These are phyloP conservation scores for Drosophila ercepeae DNA, from an alignment of 1,140 invertebrate species.

Conservation along the genomic window DNA sequence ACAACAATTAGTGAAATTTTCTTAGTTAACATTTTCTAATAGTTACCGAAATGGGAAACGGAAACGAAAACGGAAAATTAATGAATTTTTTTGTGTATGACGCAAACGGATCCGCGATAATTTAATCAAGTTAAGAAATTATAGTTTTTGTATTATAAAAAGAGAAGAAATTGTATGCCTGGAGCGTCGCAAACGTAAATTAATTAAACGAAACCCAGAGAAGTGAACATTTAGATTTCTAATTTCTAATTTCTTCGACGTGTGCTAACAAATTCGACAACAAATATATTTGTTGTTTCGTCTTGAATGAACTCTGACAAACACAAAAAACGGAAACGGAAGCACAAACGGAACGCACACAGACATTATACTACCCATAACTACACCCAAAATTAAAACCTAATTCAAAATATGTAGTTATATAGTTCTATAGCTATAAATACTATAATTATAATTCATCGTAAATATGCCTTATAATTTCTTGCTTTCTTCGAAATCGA, in stretches of 20 bases:
- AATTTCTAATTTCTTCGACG: constrained; percentile 48
- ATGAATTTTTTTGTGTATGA: constrained; percentile 58
- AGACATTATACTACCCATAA: constrained; percentile 19
- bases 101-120: constrained; percentile 26
- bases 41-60: constrained; percentile 32
- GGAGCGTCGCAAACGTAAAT: constrained; percentile 13
- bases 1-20: constrained; percentile 73
- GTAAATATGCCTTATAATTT: constrained; percentile 65
- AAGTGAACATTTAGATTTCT: constrained; percentile 27
- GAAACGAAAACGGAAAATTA: constrained; percentile 21
- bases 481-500: constrained; percentile 45
- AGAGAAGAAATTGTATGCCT: constrained; percentile 13
- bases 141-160: constrained; percentile 48
- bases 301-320: constrained; percentile 26
- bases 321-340: constrained; percentile 34
- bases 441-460: constrained; percentile 49
- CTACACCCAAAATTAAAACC: constrained; percentile 35
- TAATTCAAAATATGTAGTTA: constrained; percentile 57
- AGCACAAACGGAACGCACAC: constrained; percentile 48
- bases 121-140: constrained; percentile 36
- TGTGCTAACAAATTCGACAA: constrained; percentile 55
- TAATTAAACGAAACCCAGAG: constrained; percentile 20
- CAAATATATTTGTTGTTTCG: constrained; percentile 32
- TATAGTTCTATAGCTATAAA: constrained; percentile 58
- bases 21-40: constrained; percentile 70